phyloP scores from a whole-genome alignment of 2,888 invertebrate genomes.

The Sialis lutaria region DNA sequence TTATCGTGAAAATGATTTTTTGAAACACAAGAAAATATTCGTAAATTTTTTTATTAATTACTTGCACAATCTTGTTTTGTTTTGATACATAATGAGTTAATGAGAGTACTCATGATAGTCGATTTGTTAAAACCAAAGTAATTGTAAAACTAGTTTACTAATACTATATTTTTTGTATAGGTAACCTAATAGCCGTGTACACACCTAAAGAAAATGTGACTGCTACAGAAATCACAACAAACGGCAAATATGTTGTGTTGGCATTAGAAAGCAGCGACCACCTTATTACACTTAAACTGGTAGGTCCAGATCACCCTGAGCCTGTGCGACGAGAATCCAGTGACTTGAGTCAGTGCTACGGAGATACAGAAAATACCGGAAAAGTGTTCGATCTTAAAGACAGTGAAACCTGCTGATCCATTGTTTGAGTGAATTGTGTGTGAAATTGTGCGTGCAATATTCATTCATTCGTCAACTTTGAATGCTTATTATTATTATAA shows the following conservation, averaged over 20 bases:
- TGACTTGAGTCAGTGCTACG: slow-evolving; percentile 26
- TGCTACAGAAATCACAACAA: slow-evolving; percentile 58
- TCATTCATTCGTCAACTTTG: not conserved
- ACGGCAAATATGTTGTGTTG: slow-evolving; percentile 51
- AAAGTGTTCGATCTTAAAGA: slow-evolving; percentile 37
- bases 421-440: slow-evolving; percentile 1
- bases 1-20: no score
- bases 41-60: no score
- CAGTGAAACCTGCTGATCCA: slow-evolving; percentile 20
- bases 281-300: slow-evolving; percentile 45
- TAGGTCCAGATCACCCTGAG: slow-evolving; percentile 15
- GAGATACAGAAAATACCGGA: slow-evolving; percentile 36
- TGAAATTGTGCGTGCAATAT: not conserved
- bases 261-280: slow-evolving; percentile 47
- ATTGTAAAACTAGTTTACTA: not conserved
- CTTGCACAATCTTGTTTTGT: no score
- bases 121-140: no score
- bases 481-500: no score
- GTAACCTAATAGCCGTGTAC: slow-evolving; percentile 60
- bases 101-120: no score
- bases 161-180: slow-evolving; percentile 26
- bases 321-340: slow-evolving; percentile 15
- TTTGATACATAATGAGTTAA: no score
- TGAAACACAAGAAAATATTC: no score
- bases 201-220: slow-evolving; percentile 57